phyloP scores from a whole-genome alignment of 1,140 invertebrate genomes.

The Eupeodes corollae region DNA sequence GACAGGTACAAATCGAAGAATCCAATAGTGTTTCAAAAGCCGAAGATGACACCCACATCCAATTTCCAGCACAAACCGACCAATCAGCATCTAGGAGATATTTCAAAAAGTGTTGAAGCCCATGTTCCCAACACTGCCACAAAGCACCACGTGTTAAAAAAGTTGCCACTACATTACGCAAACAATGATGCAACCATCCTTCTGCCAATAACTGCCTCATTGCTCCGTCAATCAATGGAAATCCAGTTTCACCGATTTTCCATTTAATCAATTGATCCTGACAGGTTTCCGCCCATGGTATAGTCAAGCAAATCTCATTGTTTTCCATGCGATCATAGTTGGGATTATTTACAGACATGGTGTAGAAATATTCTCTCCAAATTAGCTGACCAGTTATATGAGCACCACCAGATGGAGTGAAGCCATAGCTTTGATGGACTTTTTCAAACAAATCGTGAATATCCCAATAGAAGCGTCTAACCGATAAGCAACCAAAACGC shows the following conservation, averaged over 20 bases:
- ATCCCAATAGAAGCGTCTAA: slow-evolving; percentile 52
- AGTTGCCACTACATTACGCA: slow-evolving; percentile 57
- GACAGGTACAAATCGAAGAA: slow-evolving; percentile 49
- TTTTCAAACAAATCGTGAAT: slow-evolving; percentile 48
- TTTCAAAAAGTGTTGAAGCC: slow-evolving; percentile 50
- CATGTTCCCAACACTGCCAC: slow-evolving; percentile 62
- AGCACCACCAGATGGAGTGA: slow-evolving; percentile 20
- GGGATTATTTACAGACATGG: slow-evolving; percentile 55
- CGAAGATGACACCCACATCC: slow-evolving; percentile 69
- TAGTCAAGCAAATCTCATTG: slow-evolving; percentile 62
- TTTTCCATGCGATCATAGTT: slow-evolving; percentile 55
- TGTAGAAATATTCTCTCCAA: slow-evolving; percentile 72
- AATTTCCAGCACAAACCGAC: slow-evolving; percentile 66
- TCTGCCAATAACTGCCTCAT: slow-evolving; percentile 52
- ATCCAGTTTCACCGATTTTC: slow-evolving; percentile 58
- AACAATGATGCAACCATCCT: slow-evolving; percentile 58
- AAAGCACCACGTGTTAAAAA: slow-evolving; percentile 62
- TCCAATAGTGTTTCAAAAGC: slow-evolving; percentile 57
- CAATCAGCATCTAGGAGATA: slow-evolving; percentile 62
- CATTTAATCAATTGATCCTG: slow-evolving; percentile 46
- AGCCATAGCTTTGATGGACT: slow-evolving; percentile 37
- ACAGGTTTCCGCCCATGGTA: slow-evolving; percentile 52
- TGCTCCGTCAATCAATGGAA: slow-evolving; percentile 64
- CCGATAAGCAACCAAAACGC: slow-evolving; percentile 53
- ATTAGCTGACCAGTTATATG: slow-evolving; percentile 55